A percentile compares a stretch with the other conserved stretches of the same genome.
Evolutionary conservation across 2,113 vertebrate genomes (phyloP).

Genomic region (Entomyzon cyanotis): DNA sequence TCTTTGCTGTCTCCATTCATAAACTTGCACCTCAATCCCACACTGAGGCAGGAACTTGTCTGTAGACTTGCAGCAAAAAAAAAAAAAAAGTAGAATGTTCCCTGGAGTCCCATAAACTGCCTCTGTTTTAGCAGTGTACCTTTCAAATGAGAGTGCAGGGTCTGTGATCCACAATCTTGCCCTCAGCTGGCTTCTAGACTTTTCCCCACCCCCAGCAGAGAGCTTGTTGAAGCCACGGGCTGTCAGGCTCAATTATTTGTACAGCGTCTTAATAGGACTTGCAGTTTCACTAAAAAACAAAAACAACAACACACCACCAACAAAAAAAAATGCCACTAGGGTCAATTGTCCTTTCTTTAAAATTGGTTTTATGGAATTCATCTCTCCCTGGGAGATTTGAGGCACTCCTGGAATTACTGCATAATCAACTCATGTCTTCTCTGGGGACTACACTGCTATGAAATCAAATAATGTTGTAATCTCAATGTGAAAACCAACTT

Average conservation of each 20-base stretch:
- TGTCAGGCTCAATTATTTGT: constrained; percentile 41
- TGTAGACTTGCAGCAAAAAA: neutral
- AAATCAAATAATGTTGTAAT: constrained; percentile 58
- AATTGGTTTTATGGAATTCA: constrained; percentile 27
- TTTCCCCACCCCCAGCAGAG: neutral
- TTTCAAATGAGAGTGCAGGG: neutral
- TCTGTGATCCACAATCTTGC: neutral
- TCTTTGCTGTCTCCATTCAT: neutral
- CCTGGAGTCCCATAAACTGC: neutral
- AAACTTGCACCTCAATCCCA: neutral
- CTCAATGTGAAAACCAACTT: constrained; percentile 29
- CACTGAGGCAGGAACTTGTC: neutral
- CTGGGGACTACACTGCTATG: neutral
- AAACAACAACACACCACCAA: neutral
- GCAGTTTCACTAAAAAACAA: neutral
- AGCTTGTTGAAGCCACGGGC: neutral
- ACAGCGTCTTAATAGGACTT: neutral
- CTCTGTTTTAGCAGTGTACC: neutral
- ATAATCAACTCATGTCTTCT: constrained; percentile 33
- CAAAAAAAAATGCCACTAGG: neutral
- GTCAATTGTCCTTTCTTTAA: constrained; percentile 39
- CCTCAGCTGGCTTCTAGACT: neutral
- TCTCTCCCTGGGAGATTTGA: neutral
- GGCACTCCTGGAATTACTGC: constrained; percentile 34
- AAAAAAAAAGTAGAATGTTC: neutral